Percentiles rank a stretch among this genome's conserved stretches.
These are phyloP conservation scores for Chaetophractus vellerosus DNA, from an alignment of 2,797 vertebrate species.

Conservation along the genomic window DNA sequence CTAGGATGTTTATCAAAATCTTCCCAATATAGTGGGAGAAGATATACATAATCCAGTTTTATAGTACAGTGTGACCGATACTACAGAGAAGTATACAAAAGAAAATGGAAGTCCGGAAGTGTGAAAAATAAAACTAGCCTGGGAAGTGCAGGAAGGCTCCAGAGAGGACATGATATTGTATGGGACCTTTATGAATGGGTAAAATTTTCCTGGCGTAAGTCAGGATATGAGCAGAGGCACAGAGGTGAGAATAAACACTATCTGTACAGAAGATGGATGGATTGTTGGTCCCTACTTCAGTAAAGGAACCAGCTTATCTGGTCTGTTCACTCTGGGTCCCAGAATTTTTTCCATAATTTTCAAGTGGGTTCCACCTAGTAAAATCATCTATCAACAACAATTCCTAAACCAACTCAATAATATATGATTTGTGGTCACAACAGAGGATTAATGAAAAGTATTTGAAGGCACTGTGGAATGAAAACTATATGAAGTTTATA, in stretches of 20 bases:
- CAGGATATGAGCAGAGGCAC: background rate
- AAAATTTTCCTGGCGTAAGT: background rate
- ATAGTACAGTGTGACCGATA: background rate
- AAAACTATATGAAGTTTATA: background rate
- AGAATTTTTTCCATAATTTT: background rate
- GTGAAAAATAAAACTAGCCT: background rate
- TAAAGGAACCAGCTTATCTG: background rate
- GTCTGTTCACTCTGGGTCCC: background rate
- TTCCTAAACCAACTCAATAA: background rate
- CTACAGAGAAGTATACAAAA: background rate
- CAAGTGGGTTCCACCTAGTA: background rate
- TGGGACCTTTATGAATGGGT: background rate
- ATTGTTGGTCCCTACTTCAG: background rate
- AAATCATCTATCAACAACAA: background rate
- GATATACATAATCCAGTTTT: slow-evolving; percentile 29
- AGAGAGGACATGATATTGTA: background rate
- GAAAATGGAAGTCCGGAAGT: background rate
- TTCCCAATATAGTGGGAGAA: background rate
- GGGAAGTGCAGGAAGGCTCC: background rate
- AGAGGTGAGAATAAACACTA: background rate
- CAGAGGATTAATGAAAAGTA: slow-evolving; percentile 19
- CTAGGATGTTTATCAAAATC: slow-evolving; percentile 40
- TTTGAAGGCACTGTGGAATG: background rate
- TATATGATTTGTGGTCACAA: background rate
- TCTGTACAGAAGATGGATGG: background rate